A percentile compares a stretch with the other conserved stretches of the same genome.
Conservation (phyloP, 2,797 vertebrate species). For the Sphenopsis melanotis region DNA sequence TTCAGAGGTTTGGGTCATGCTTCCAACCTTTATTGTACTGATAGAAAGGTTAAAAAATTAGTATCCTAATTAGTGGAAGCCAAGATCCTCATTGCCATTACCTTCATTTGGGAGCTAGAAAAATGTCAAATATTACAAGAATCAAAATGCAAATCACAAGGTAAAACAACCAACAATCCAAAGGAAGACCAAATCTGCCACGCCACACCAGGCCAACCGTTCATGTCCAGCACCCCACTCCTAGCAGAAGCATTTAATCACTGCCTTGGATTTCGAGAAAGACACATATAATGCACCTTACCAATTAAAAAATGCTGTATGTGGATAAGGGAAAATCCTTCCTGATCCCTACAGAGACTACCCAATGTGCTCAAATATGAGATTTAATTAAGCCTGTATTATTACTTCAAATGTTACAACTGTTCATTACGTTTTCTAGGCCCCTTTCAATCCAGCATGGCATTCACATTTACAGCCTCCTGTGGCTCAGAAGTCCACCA, state of each 20-base stretch:
- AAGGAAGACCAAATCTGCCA: neutral
- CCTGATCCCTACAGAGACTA: conserved; percentile 44
- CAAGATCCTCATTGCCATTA: neutral
- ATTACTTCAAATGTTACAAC: conserved; percentile 57
- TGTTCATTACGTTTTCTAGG: conserved; percentile 23
- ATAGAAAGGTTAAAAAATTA: neutral
- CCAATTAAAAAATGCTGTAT: conserved; percentile 22
- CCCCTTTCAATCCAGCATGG: neutral
- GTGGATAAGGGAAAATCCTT: conserved; percentile 45
- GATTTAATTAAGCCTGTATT: conserved; percentile 58
- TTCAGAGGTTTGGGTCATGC: neutral
- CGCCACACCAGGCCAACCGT: neutral
- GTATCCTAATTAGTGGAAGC: neutral
- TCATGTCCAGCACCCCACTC: neutral
- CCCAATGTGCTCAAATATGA: conserved; percentile 18
- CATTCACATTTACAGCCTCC: conserved; percentile 10
- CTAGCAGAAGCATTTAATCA: neutral
- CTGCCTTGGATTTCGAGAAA: neutral
- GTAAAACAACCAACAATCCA: neutral
- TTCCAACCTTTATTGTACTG: neutral
- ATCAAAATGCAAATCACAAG: neutral
- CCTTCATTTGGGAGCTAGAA: neutral
- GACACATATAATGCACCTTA: conserved; percentile 35
- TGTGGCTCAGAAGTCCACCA: neutral
- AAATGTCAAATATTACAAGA: neutral